Conservation (phyloP, 2,888 invertebrate genomes). For the Limnephilus rhombicus region DNA sequence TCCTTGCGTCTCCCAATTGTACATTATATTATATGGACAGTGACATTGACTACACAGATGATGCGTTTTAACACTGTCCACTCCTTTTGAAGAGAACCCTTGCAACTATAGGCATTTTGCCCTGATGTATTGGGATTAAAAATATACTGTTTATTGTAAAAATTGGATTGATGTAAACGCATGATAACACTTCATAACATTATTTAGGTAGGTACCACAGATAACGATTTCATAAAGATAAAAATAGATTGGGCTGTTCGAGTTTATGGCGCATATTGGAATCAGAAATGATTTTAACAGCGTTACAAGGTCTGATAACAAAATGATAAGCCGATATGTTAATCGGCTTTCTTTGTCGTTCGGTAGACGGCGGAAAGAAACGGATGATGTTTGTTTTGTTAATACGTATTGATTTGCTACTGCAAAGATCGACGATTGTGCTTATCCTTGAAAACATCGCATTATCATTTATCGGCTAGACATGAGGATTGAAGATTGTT, state of each 20-base stretch:
- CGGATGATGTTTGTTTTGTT: neutral
- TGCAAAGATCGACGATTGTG: neutral
- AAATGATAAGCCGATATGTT: conserved; percentile 14
- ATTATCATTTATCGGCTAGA: neutral
- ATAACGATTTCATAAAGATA: conserved; percentile 20
- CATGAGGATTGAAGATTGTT: neutral
- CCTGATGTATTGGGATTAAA: neutral
- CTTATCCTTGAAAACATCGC: too few species aligned
- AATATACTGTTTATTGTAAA: neutral
- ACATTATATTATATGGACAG: neutral
- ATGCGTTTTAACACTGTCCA: too few species aligned
- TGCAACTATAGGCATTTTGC: neutral
- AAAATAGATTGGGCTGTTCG: conserved; percentile 10
- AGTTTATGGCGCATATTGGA: conserved; percentile 40
- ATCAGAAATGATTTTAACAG: conserved; percentile 47
- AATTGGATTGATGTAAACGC: neutral
- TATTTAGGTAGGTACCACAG: conserved; percentile 2
- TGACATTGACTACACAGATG: neutral
- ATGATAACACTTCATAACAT: neutral
- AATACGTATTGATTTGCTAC: neutral
- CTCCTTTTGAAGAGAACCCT: neutral
- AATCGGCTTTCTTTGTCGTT: neutral
- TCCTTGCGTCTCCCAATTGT: neutral
- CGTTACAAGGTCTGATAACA: conserved; percentile 25
- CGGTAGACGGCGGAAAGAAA: neutral